Percentiles rank a stretch among this genome's conserved stretches.
Conservation (phyloP, 2,797 vertebrate genomes). For the Nannoperca australis region DNA sequence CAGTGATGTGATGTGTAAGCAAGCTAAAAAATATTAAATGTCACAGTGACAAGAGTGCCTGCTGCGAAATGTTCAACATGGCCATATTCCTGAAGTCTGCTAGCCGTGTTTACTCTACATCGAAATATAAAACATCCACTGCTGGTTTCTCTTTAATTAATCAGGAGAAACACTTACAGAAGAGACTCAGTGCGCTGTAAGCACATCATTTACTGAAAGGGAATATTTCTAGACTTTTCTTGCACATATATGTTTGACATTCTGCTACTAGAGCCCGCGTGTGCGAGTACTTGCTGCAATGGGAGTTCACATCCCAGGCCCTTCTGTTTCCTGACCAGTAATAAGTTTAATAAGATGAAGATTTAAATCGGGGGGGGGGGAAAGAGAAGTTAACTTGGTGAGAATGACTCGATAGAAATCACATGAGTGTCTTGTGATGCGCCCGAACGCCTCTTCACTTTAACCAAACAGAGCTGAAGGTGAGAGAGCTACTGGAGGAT, state of each 20-base stretch:
- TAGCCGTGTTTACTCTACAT: conserved; percentile 72
- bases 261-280: conserved; percentile 1
- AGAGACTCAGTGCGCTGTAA: conserved; percentile 28
- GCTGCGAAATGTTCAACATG: conserved; percentile 68
- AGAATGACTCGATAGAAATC: conserved; percentile 68
- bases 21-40: conserved; percentile 61
- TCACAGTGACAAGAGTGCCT: conserved; percentile 51
- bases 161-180: conserved; percentile 65
- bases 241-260: conserved; percentile 37
- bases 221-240: conserved; percentile 49
- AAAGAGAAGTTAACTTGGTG: conserved; percentile 68
- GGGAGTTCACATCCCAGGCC: conserved; percentile 59
- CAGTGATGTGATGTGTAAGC: conserved; percentile 74
- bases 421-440: conserved; percentile 51
- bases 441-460: conserved; percentile 81
- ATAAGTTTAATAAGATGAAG: conserved; percentile 71
- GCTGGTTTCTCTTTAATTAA: conserved; percentile 66
- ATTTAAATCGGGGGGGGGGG: conserved; percentile 44
- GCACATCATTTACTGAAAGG: conserved; percentile 44
- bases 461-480: conserved; percentile 78
- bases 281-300: conserved; percentile 30
- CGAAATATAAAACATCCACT: conserved; percentile 68
- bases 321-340: conserved; percentile 63
- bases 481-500: conserved; percentile 75
- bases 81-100: conserved; percentile 63